phyloP scores from a whole-genome alignment of 2,797 vertebrate genomes.

The Gymnodraco acuticeps region DNA sequence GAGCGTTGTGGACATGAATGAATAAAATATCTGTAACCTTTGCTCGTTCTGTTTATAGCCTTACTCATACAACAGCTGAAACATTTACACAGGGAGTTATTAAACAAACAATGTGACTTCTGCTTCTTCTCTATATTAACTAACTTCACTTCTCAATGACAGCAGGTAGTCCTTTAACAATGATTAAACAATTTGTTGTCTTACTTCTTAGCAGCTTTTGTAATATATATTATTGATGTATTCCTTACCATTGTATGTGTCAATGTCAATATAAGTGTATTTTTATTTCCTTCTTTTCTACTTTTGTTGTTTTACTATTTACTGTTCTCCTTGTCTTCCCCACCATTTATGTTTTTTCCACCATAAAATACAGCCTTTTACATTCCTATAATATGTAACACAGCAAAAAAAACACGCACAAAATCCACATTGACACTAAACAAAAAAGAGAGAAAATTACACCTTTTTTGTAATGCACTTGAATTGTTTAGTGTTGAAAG shows the following conservation, averaged over 20 bases:
- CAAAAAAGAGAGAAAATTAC: too few relatives aligned
- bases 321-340: too few relatives aligned
- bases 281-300: not conserved
- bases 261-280: not conserved
- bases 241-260: not conserved
- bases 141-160: not conserved
- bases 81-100: not conserved
- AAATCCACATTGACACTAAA: too few relatives aligned
- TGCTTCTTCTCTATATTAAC: not conserved
- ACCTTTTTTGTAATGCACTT: too few relatives aligned
- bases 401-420: too few relatives aligned
- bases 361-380: too few relatives aligned
- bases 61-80: not conserved
- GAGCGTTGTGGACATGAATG: slow-evolving; percentile 16
- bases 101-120: not conserved
- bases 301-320: not conserved
- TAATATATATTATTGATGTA: too few relatives aligned
- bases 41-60: slow-evolving; percentile 1
- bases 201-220: too few relatives aligned
- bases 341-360: too few relatives aligned
- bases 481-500: too few relatives aligned
- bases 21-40: slow-evolving; percentile 20
- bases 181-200: too few relatives aligned
- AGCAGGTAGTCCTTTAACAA: not conserved
- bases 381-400: too few relatives aligned